Percentiles rank a stretch among this genome's conserved stretches.
Evolutionary conservation across 2,888 invertebrate genomes (phyloP).

Genomic region (Neocrepidodera transversa): DNA sequence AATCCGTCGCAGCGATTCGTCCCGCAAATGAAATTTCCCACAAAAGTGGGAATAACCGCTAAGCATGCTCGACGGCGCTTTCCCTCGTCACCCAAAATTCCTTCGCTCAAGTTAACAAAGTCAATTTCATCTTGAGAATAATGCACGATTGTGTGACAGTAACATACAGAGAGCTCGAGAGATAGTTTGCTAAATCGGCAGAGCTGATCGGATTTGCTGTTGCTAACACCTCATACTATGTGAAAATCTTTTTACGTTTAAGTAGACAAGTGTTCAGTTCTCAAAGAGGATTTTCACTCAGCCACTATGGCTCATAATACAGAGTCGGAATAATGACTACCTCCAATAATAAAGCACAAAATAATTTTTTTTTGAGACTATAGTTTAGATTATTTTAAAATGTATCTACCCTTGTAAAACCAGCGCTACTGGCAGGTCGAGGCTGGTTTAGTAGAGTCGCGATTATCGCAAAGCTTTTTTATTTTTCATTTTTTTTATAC

Average conservation of each 20-base stretch:
- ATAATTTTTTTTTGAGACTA: no score
- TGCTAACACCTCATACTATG: slow-evolving; percentile 33
- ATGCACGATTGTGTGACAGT: slow-evolving; percentile 21
- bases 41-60: neutral
- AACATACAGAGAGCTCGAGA: slow-evolving; percentile 19
- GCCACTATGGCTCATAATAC: neutral
- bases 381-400: no score
- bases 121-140: slow-evolving; percentile 21
- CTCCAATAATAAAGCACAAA: no score
- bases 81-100: neutral
- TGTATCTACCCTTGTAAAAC: no score
- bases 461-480: slow-evolving; percentile 9
- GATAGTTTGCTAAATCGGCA: slow-evolving; percentile 34
- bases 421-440: neutral
- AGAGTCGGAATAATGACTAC: neutral
- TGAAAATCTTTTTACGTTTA: slow-evolving; percentile 30
- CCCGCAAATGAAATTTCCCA: no score
- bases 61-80: neutral
- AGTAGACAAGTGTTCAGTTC: slow-evolving; percentile 36
- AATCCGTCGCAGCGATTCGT: no score
- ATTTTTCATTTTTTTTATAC: neutral
- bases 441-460: neutral
- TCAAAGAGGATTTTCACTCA: slow-evolving; percentile 35
- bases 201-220: slow-evolving; percentile 34
- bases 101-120: slow-evolving; percentile 16